Evolutionary conservation across 2,797 vertebrate species (phyloP), one percentile per base, ranked within the genome.

Genomic region (Adelosebastes latens): DNA sequence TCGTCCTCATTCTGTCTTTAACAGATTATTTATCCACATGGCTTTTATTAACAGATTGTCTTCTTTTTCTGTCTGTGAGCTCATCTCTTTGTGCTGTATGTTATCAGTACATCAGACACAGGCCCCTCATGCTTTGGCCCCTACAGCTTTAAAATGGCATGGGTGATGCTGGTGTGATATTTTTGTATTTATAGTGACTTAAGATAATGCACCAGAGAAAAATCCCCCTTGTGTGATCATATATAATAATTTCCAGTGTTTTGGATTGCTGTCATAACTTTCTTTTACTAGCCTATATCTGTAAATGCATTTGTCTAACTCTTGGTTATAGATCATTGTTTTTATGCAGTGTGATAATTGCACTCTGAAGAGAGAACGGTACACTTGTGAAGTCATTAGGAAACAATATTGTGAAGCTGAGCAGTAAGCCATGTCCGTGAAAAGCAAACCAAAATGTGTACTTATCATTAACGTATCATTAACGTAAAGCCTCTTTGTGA

Each of bases 131-230:
- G 66, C 55, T 70, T 79, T 79, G 61, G 66, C 80, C 39, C 60
- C 68, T 82, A 60, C 73, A 70, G 79, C 81, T 84, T 84, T 74
- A 93, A 93, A 94, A 93, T 95, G 91, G 92, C 95, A 92, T 93
- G 93, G 87, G 88, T 84, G 84, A 94, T 94, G 95, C 95, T 94
- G 95, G 94, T 96, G 96, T 96, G 96, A 95, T 94, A 94, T 97
- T 97, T 98, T 98, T 98, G 93, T 97, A 98, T 95, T 94, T 95
- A 95, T 90, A 95, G 91, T 94, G 94, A 95, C 85, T 92, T 92
- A 93, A 94, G 94, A 88, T 91, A 87, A 94, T 88, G 71, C 81
- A 92, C 78, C 77, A 91, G 82, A 89, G 67, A 82, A 53, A 55
- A 81, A 73, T 82, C 42, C 31, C 75, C 76, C 82, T 64, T 84